phyloP scores from a whole-genome alignment of 2,113 vertebrate genomes.

The Varanus komodoensis region DNA sequence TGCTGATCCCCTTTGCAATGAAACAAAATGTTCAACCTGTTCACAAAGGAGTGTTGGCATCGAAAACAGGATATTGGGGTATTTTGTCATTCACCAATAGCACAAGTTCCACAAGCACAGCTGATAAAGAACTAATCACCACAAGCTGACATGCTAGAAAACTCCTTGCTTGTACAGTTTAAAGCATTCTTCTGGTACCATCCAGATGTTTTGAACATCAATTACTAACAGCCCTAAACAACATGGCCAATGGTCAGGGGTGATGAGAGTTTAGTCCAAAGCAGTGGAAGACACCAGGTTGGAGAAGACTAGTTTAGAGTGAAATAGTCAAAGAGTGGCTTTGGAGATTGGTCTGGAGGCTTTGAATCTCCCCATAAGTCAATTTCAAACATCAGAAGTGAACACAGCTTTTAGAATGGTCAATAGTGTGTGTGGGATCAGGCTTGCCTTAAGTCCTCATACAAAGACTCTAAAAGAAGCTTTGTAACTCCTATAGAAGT shows the following conservation, averaged over 20 bases:
- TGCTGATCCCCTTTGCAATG: neutral
- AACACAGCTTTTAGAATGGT: neutral
- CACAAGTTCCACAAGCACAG: neutral
- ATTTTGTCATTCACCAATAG: neutral
- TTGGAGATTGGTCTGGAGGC: neutral
- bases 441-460: neutral
- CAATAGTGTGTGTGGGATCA: neutral
- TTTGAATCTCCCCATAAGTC: neutral
- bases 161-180: neutral
- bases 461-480: neutral
- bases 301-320: neutral
- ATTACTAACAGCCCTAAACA: neutral
- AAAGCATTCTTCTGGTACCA: neutral
- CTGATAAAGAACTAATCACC: neutral
- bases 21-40: neutral
- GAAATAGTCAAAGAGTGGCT: neutral
- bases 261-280: neutral
- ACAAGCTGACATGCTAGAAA: neutral
- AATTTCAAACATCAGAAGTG: neutral
- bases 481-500: neutral
- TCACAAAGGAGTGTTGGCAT: neutral
- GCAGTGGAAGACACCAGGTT: neutral
- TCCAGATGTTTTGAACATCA: neutral
- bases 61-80: neutral
- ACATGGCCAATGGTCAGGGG: neutral